phyloP scores from a whole-genome alignment of 2,797 vertebrate species.

The Ceyx erithaca region DNA sequence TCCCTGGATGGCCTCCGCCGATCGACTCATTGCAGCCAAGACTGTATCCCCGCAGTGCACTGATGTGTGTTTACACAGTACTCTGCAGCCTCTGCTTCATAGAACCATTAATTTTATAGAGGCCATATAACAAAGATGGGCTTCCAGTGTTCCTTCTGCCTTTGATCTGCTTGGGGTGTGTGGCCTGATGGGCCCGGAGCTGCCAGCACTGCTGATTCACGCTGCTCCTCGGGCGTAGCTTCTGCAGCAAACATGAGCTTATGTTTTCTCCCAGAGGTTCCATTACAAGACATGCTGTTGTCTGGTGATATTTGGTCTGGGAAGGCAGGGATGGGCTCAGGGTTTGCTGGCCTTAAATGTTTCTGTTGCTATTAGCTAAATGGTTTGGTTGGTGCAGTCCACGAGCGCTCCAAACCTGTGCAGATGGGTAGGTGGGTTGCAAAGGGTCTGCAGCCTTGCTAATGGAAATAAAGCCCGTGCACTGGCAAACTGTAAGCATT shows the following conservation, averaged over 20 bases:
- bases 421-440: not conserved
- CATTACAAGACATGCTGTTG: not conserved
- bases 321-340: not conserved
- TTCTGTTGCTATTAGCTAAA: not conserved
- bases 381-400: not conserved
- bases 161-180: constrained; percentile 50
- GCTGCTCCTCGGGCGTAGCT: not conserved
- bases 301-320: not conserved
- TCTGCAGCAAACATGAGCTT: constrained; percentile 18
- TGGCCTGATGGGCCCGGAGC: constrained; percentile 4
- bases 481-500: constrained; percentile 6
- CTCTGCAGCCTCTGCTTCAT: not conserved
- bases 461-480: constrained; percentile 31
- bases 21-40: not conserved
- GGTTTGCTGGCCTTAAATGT: not conserved
- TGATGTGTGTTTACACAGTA: constrained; percentile 45
- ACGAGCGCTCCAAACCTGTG: accelerated
- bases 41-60: not conserved
- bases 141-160: not conserved
- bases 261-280: not conserved
- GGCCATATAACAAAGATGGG: constrained; percentile 15
- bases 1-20: not conserved
- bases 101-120: constrained; percentile 60
- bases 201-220: constrained; percentile 21
- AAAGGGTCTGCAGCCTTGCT: not conserved